Evolutionary conservation across 2,797 vertebrate species (phyloP), one percentile per base, ranked within the genome.

Genomic region (Helicolenus hilgendorfi): DNA sequence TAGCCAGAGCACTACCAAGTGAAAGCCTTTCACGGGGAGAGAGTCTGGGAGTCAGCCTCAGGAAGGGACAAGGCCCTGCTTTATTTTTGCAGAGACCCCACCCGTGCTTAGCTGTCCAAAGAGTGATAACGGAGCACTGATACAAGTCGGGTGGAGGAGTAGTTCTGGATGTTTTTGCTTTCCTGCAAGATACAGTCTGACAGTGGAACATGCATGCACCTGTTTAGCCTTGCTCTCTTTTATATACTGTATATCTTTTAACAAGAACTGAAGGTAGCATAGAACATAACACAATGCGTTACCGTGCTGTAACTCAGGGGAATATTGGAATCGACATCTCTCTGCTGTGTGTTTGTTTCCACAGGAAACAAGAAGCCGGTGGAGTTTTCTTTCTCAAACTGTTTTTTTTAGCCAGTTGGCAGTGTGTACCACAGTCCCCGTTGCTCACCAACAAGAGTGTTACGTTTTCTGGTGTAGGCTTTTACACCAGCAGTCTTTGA

Each of bases 41-140:
- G 89, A 77, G 74, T 70, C 64, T 85, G 75, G 77, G 84, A 85
- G 85, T 69, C 72, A 2, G 72, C 41, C 72, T 80, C 83, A 94
- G 94, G 93, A 94, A 93, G 80, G 72, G 77, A 79, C 68, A 49
- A 36, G 85, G 67, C 72, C 70, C 81, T 14, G 83, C 33, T 83
- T 76, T 92, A 91, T 95, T 91, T 94, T 86, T 69, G 72, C 79
- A 83, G 31, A 83, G 88, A 89, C 94, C 80, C 63, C 94, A 78
- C 88, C 93, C 89, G 55, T 68, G 77, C 84, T 90, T 76, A 65
- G 84, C 76, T 45, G 63, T 38, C 67, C 60, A 71, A 67, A 81
- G 80, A 88, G 82, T 69, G 94, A 95, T 95, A 96, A 94, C 70
- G 3, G 41, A 86, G 82, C 71, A 24, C 49, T 67, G 85, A 92